phyloP scores from a whole-genome alignment of 2,888 invertebrate species.

The Mallateleia sp. region DNA sequence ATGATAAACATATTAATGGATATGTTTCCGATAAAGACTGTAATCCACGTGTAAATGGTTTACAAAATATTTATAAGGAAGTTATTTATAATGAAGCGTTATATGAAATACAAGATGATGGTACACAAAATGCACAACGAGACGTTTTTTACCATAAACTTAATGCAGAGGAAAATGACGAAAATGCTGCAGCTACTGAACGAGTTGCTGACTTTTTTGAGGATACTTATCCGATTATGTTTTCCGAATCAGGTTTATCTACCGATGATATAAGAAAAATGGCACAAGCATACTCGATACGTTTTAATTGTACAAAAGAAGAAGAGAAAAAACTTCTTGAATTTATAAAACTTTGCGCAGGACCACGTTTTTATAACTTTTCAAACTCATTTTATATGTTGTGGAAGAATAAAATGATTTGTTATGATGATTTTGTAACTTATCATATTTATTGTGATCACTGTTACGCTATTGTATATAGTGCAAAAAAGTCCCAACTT shows the following conservation, averaged over 20 bases:
- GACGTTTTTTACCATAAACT: too few species aligned
- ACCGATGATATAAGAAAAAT: background rate
- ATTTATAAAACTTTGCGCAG: slow-evolving; percentile 15
- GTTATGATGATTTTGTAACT: slow-evolving; percentile 4
- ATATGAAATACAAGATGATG: too few species aligned
- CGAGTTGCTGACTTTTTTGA: too few species aligned
- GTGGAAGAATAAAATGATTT: slow-evolving; percentile 9
- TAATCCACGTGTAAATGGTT: too few species aligned
- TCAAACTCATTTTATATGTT: background rate
- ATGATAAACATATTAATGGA: too few species aligned
- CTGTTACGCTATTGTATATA: background rate
- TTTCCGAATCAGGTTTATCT: background rate
- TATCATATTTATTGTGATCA: slow-evolving; percentile 3
- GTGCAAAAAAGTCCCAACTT: background rate
- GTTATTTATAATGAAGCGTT: too few species aligned
- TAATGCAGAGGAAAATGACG: too few species aligned
- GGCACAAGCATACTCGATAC: slow-evolving; percentile 2
- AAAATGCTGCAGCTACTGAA: too few species aligned
- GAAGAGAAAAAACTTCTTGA: background rate
- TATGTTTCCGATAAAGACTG: too few species aligned
- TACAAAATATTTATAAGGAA: too few species aligned
- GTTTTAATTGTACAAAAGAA: slow-evolving; percentile 8
- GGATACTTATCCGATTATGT: slow-evolving; percentile 1
- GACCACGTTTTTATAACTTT: background rate
- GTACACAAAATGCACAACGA: too few species aligned